Base-by-base conservation (phyloP, 1,140 invertebrate species). In the Drusus annulatus region DNA sequence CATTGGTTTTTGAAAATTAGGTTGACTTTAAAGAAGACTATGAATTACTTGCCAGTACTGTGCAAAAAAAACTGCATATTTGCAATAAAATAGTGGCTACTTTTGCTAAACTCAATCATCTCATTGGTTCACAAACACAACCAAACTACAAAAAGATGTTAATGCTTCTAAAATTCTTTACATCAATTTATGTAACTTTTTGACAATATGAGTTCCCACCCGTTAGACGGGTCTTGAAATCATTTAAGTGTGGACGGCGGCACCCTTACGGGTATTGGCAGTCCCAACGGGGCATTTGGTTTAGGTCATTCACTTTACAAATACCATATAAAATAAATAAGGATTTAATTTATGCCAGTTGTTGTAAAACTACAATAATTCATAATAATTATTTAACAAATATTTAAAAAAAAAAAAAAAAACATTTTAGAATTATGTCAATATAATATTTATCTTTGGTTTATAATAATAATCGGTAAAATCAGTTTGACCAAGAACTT, bases 201-300 rank as follows among this genome's bases (percentile, higher is more conserved):
- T 65, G 16, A 65, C 21, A 65, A 65, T 15, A 0, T 31, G 13
- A 25, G 28, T n/a, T 69, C 65, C 31, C 21, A n/a, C 65, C 65
- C 65, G 65, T 69, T 51, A 50, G n/a, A 69, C 65, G 65, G 65
- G 36, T 50, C 21, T 19, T 69, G 65, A 8, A 69, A 25, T 25
- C 10, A 28, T 16, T 31, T 23, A 69, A 16, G 36, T 13, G 31
- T 45, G 65, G 65, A 69, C 65, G 65, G 65, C 65, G 65, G 65
- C 21, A 69, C 65, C 65, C 65, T 15, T 16, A 19, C n/a, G 65
- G 65, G 65, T 51, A 69, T 69, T 69, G 65, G 65, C 65, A 23
- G 36, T 50, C 65, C 65, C 65, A 69, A 45, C 65, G 65, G 65
- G 36, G 16, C 21, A 31, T 65, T 13, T 45, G 36, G 36, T 45